phyloP scores from a whole-genome alignment of 2,113 vertebrate genomes.

The Cochlearius cochlearius region DNA sequence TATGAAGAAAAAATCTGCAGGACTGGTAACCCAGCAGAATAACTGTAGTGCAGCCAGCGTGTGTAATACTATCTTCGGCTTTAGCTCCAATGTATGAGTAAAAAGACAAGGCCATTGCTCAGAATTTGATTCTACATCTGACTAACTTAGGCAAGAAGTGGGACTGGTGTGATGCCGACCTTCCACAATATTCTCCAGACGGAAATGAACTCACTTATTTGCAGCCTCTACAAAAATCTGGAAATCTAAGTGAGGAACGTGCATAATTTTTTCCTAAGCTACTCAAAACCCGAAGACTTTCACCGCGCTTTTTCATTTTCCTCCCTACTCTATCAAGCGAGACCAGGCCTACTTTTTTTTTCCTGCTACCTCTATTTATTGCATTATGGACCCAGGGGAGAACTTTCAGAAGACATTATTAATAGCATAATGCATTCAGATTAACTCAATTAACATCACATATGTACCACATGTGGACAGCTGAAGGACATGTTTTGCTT shows the following conservation, averaged over 20 bases:
- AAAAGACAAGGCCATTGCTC: not conserved
- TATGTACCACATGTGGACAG: not conserved
- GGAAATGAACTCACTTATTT: not conserved
- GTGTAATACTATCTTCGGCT: rapidly evolving
- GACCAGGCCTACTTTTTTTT: not conserved
- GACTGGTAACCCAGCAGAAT: not conserved
- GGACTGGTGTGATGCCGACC: not conserved
- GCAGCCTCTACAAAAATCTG: not conserved
- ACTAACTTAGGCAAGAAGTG: not conserved
- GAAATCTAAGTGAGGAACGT: not conserved
- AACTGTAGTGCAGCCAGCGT: not conserved
- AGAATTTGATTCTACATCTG: not conserved
- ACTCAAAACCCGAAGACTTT: not conserved
- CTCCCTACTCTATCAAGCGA: not conserved
- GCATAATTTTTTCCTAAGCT: not conserved
- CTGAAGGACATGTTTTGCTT: not conserved
- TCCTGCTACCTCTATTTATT: not conserved
- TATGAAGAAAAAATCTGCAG: not conserved
- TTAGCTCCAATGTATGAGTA: not conserved
- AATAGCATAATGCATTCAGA: not conserved
- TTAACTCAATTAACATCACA: not conserved
- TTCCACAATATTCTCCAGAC: not conserved
- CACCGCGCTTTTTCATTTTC: not conserved
- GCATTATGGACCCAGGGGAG: not conserved
- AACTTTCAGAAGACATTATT: not conserved